These are phyloP conservation scores for Cirrhinus molitorella DNA, from an alignment of 2,797 vertebrate species.

Conservation along the genomic window DNA sequence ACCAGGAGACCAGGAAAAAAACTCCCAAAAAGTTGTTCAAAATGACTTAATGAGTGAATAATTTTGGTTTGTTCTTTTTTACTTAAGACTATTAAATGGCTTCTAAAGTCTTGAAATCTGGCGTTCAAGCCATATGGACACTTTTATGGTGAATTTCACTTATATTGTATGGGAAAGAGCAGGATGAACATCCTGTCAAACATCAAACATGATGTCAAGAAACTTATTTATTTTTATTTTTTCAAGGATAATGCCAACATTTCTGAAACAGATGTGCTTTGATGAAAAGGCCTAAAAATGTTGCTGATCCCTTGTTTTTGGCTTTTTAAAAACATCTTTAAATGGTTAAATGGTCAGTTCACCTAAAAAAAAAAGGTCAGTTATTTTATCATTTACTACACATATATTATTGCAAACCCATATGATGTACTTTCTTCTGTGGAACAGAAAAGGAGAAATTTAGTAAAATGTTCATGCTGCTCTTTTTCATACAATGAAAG, in stretches of 20 bases:
- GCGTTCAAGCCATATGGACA: background rate
- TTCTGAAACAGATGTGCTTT: no score
- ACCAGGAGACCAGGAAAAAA: no score
- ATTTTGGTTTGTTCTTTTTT: background rate
- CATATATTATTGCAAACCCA: background rate
- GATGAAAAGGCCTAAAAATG: background rate
- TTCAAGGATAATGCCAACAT: no score
- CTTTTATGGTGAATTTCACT: background rate
- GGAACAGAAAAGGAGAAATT: background rate
- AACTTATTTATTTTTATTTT: background rate
- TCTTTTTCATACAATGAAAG: background rate
- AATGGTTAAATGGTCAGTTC: background rate
- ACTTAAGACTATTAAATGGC: background rate
- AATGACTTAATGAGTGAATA: no score
- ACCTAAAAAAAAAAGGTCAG: background rate
- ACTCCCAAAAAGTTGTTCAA: no score
- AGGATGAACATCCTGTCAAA: background rate
- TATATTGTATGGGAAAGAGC: background rate
- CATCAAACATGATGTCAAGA: background rate
- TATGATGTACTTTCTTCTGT: background rate
- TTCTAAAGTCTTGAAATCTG: background rate
- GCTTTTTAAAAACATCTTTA: background rate
- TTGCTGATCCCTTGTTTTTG: constrained; percentile 16
- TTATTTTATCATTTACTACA: background rate
- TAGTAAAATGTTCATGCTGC: background rate